Conservation (phyloP, 2,797 vertebrate species). For the Gastrophryne carolinensis region DNA sequence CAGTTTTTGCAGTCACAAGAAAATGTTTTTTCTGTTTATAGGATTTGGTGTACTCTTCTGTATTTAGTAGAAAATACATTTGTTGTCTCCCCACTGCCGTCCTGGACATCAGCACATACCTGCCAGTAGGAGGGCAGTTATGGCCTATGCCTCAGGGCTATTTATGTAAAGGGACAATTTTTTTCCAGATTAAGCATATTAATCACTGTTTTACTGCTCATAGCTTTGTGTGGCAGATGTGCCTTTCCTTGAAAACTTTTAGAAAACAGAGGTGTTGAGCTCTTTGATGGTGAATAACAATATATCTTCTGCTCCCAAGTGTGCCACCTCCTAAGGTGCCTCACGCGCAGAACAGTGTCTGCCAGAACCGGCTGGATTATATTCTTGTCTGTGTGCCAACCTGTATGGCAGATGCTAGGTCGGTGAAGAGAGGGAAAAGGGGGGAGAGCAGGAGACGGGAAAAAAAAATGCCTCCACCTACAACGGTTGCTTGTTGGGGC, state of each 20-base stretch:
- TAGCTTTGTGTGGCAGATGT: conserved; percentile 7
- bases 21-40: background rate
- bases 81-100: background rate
- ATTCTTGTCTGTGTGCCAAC: conserved; percentile 74
- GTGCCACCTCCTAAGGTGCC: conserved; percentile 92
- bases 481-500: conserved; percentile 85
- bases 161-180: background rate
- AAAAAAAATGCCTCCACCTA: conserved; percentile 70
- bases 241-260: conserved; percentile 48
- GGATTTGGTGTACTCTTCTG: background rate
- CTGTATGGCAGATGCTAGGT: conserved; percentile 92
- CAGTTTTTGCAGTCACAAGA: background rate
- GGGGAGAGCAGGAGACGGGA: conserved; percentile 34
- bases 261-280: conserved; percentile 33
- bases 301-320: conserved; percentile 69
- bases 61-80: background rate
- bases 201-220: background rate
- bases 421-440: conserved; percentile 63
- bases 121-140: conserved; percentile 30
- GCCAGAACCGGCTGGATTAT: conserved; percentile 84
- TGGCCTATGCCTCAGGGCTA: conserved; percentile 1
- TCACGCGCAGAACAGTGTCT: conserved; percentile 68
- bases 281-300: conserved; percentile 80
- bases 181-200: background rate
- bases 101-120: background rate